Conservation (phyloP, 2,113 vertebrate species). For the Tupaia tana region DNA sequence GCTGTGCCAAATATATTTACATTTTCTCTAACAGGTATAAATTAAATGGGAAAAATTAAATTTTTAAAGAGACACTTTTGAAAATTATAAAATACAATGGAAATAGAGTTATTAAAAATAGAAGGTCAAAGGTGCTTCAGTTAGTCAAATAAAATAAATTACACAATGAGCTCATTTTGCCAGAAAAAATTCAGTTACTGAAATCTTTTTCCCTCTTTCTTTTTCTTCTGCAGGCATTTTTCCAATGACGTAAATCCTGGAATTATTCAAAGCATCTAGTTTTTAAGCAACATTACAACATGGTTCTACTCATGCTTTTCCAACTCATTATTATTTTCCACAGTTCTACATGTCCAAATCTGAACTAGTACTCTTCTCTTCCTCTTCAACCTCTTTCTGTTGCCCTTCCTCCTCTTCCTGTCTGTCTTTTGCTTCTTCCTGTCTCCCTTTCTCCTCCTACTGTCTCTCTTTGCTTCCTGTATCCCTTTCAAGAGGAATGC, state of each 20-base stretch:
- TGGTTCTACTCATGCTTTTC: conserved; percentile 33
- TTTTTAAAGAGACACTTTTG: not conserved
- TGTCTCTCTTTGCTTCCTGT: not conserved
- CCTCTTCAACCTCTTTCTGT: not conserved
- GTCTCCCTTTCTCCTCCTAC: too few species aligned
- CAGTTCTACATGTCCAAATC: not conserved
- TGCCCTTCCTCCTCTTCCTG: too few species aligned
- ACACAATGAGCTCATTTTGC: not conserved
- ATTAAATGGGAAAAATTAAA: conserved; percentile 7
- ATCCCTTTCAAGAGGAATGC: not conserved
- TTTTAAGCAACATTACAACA: not conserved
- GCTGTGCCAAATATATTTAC: not conserved
- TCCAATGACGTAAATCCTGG: not conserved
- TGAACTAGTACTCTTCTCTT: not conserved
- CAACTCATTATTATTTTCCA: conserved; percentile 6
- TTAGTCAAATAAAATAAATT: not conserved
- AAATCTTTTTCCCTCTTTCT: not conserved
- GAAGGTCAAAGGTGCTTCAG: not conserved
- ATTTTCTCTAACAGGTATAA: not conserved
- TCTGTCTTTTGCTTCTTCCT: too few species aligned
- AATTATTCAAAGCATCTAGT: conserved; percentile 19
- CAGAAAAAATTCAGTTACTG: conserved; percentile 3
- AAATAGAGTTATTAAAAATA: conserved; percentile 1
- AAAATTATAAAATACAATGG: not conserved
- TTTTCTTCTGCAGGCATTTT: not conserved